These are phyloP conservation scores for Bubalus kerabau DNA, from an alignment of 2,113 vertebrate genomes.

Conservation along the genomic window DNA sequence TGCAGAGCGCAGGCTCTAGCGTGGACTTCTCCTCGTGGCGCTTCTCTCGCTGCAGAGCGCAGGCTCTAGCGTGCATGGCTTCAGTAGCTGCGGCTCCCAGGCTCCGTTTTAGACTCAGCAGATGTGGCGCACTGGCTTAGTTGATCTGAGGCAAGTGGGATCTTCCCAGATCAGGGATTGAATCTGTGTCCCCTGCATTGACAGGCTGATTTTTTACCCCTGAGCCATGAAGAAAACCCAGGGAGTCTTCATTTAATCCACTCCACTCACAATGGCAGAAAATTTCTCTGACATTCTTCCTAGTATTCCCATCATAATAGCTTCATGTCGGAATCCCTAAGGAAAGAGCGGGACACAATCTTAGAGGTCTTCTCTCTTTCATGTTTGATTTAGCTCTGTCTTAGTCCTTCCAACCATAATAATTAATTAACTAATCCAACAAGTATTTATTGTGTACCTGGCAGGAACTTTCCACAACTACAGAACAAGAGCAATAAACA, in stretches of 20 bases:
- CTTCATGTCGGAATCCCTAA: not conserved
- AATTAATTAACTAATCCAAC: not conserved
- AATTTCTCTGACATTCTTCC: not conserved
- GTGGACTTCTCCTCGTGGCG: fast-evolving
- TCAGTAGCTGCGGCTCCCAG: fast-evolving
- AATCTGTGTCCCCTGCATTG: not conserved
- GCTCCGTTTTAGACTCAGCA: not conserved
- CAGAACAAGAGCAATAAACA: not conserved
- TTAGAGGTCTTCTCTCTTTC: not conserved
- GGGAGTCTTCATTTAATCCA: not conserved
- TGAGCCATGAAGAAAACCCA: not conserved
- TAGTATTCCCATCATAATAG: not conserved
- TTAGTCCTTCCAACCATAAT: not conserved
- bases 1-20: too few relatives aligned
- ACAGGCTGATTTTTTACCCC: not conserved
- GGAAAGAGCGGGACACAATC: not conserved
- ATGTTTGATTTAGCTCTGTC: not conserved
- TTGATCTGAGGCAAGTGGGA: not conserved
- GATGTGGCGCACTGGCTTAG: not conserved
- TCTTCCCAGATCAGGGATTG: not conserved
- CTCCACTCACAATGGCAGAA: not conserved
- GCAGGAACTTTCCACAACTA: not conserved
- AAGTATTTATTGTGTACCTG: not conserved
- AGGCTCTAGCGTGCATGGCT: fast-evolving
- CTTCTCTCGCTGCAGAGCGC: not conserved